Evolutionary conservation across 2,888 invertebrate genomes (phyloP), one percentile per base, ranked within the genome.

Genomic region (Acronicta aceris): DNA sequence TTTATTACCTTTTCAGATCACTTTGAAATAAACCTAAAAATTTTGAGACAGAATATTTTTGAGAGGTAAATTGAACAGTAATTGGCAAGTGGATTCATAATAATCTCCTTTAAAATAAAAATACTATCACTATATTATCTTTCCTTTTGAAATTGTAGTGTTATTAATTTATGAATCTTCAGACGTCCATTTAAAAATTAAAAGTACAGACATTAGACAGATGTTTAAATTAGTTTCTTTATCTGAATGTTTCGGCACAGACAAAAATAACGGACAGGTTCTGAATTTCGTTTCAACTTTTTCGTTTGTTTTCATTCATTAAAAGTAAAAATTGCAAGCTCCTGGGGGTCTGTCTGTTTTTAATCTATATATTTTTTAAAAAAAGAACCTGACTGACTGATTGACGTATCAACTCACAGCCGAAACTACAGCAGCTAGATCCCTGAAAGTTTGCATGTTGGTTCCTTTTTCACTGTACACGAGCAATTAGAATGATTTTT

Each of bases 181-280:
- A 52, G 17, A 12, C 36, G 15, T 50, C 65, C 56, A 59, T 70
- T 65, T 65, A 48, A 46, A 70, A 65, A 65, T 64, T 53, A 48
- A 58, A 65, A 53, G 47, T 52, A 55, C 50, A 52, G 52, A 68
- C 64, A 69, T 48, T 21, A 70, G 33, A 54, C 57, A 70, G 65
- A 52, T 60, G 71, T 65, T 58, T 48, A 70, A 70, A 70, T 65
- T 65, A 52, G 50, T 55, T 60, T 58, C 53, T 52, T 70, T 65
- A 38, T 57, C 59, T 45, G 45, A 38, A 55, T 42, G 30, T 52
- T 53, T 64, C 40, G 16, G 16, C 45, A 40, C 48, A 45, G 15
- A 43, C 4, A 21, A 55, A 63, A 69, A 69, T 48, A 25, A 59
- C 48, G 55, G 42, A 9, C 30, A 52, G 64, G 48, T 55, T 63